Base-by-base conservation (phyloP, 1,140 invertebrate species). In the Drosophila kanapiae region DNA sequence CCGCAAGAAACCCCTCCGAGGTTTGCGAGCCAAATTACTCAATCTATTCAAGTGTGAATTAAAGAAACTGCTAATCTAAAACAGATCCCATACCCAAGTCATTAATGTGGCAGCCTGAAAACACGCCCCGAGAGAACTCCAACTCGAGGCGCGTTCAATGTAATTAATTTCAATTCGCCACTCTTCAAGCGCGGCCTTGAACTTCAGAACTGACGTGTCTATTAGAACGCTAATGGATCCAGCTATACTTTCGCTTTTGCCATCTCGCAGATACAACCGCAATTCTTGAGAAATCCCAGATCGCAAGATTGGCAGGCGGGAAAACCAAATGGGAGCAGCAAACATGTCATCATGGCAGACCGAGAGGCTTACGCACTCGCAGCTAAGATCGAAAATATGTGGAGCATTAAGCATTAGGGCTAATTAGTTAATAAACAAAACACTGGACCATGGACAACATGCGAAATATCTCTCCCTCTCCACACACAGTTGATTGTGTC, bases 121-220 rank as follows among this genome's bases (percentile, higher is more conserved):
- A 64, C 43, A 63, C 51, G 56, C 57, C 49, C 60, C 53, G 23
- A 60, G 54, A 23, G 23, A 23, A 23, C 23, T 23, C 23, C 1
- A 45, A 58, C 31, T 43, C 33, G 48, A 37, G 70, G 65, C 47
- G 59, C 65, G 65, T 43, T 68, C 62, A 53, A 61, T 80, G 78
- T 88, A 83, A 87, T 87, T 84, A 90, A 90, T 88, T 84, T 80
- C 74, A 47, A 88, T 88, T 88, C 80, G 75, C 80, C 81, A 90
- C 78, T 80, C 84, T 80, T 78, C 47, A 42, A 60, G 62, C 9
- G 11, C 54, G 49, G 18, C 85, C 85, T 90, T 90, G 85, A 90
- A 90, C 85, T 90, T 90, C 86, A 72, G 29, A 48, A 58, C 13
- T 61, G 62, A 63, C 61, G 69, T 58, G 60, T 67, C 65, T 64